Percentiles rank a stretch among this genome's conserved stretches.
These are phyloP conservation scores for Agelaius phoeniceus DNA, from an alignment of 2,113 vertebrate species.

Conservation along the genomic window DNA sequence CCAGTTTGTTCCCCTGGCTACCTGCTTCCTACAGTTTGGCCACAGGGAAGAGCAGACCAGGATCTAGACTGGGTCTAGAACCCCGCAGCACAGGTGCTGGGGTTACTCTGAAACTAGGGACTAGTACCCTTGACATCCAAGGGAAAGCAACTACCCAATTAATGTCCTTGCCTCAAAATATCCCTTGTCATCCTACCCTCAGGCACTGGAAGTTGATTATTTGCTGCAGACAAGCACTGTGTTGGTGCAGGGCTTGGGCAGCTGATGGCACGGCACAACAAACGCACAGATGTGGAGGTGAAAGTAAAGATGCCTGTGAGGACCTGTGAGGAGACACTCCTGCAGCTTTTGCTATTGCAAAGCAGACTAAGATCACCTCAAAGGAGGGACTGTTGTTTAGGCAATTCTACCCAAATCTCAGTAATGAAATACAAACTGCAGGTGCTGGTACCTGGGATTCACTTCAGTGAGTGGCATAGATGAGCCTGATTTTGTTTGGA, in stretches of 20 bases:
- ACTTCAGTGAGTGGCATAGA: not conserved
- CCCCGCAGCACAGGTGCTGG: not conserved
- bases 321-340: not conserved
- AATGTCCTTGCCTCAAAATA: not conserved
- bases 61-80: not conserved
- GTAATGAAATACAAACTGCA: not conserved
- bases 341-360: not conserved
- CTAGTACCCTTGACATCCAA: not conserved
- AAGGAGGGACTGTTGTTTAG: not conserved
- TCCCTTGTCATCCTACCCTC: not conserved
- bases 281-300: not conserved
- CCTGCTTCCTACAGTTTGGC: not conserved
- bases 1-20: not conserved
- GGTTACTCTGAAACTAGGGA: not conserved
- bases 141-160: not conserved
- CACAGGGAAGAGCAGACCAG: not conserved
- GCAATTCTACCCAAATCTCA: not conserved
- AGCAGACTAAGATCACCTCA: not conserved
- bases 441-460: not conserved
- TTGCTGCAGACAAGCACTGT: not conserved
- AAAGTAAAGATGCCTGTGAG: not conserved
- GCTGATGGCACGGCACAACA: rapidly evolving
- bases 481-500: not conserved
- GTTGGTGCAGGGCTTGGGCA: not conserved
- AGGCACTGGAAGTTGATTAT: not conserved